phyloP scores from a whole-genome alignment of 2,888 invertebrate species.

The Ommatoiulus sabulosus region DNA sequence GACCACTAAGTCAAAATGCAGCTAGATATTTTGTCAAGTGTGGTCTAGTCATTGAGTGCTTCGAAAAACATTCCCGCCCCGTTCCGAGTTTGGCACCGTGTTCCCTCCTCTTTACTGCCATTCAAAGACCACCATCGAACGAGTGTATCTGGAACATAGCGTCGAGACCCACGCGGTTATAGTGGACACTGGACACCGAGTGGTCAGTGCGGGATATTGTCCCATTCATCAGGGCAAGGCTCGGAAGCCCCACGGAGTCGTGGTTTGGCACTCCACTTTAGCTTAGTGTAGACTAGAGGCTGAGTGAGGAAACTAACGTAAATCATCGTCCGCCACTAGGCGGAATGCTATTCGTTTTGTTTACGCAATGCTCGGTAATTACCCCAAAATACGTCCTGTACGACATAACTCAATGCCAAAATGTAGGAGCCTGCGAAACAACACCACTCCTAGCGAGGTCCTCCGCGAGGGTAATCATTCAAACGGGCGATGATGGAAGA shows the following conservation, averaged over 20 bases:
- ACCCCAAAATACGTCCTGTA: constrained; percentile 54
- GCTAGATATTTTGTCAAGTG: neutral
- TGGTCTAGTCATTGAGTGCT: constrained; percentile 34
- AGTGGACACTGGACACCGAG: too few species aligned
- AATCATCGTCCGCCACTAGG: constrained; percentile 55
- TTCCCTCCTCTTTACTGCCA: neutral
- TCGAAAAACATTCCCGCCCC: constrained; percentile 7
- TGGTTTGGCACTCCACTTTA: neutral
- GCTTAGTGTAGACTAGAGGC: constrained; percentile 8
- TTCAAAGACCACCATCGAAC: constrained; percentile 3
- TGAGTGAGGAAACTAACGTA: too few species aligned
- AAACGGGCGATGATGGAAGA: constrained; percentile 56
- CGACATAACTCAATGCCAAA: constrained; percentile 50
- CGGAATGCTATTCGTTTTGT: constrained; percentile 49
- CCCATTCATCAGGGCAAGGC: too few species aligned
- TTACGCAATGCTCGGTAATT: constrained; percentile 57
- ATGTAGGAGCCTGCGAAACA: neutral
- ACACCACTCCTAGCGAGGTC: neutral
- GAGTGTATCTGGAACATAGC: neutral
- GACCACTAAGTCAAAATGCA: too few species aligned
- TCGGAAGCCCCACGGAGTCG: neutral
- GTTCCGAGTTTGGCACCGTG: neutral
- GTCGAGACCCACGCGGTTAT: too few species aligned
- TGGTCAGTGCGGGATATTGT: too few species aligned
- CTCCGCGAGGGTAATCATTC: constrained; percentile 50